A percentile compares a stretch with the other conserved stretches of the same genome.
Evolutionary conservation across 1,140 invertebrate species (phyloP).

Genomic region (Lepidurus couesii): DNA sequence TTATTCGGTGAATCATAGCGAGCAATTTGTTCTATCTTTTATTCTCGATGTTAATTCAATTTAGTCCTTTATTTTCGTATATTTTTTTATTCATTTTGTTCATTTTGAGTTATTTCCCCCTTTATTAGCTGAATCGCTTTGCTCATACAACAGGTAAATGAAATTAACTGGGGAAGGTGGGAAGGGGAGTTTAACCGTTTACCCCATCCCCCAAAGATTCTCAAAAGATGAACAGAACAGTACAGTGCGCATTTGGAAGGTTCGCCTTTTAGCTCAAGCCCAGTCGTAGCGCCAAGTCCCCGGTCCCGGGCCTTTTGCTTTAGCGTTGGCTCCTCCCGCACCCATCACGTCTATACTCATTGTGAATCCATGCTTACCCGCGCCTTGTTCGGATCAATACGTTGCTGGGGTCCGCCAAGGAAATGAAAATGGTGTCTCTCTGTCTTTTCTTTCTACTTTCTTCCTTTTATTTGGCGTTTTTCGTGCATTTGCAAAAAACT

Average conservation of each 20-base stretch:
- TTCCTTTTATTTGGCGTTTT: background rate
- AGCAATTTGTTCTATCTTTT: no score
- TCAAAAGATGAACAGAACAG: background rate
- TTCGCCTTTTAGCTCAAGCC: no score
- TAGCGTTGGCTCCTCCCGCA: background rate
- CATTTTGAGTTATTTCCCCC: background rate
- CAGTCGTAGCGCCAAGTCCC: background rate
- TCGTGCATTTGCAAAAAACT: no score
- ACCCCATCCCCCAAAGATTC: no score
- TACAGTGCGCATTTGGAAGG: background rate
- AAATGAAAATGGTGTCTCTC: background rate
- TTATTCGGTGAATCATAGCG: no score
- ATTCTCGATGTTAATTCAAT: no score
- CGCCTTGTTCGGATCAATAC: constrained; percentile 6
- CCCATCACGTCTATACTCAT: constrained; percentile 14
- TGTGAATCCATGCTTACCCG: constrained; percentile 17
- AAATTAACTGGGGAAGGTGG: no score
- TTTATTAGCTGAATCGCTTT: background rate
- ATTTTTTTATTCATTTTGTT: background rate
- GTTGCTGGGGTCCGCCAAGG: background rate
- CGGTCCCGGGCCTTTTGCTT: background rate
- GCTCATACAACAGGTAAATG: no score
- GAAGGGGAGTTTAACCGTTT: no score
- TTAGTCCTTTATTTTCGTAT: background rate
- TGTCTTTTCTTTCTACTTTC: background rate